phyloP scores from a whole-genome alignment of 2,113 vertebrate species.

The Phodopus roborovskii region DNA sequence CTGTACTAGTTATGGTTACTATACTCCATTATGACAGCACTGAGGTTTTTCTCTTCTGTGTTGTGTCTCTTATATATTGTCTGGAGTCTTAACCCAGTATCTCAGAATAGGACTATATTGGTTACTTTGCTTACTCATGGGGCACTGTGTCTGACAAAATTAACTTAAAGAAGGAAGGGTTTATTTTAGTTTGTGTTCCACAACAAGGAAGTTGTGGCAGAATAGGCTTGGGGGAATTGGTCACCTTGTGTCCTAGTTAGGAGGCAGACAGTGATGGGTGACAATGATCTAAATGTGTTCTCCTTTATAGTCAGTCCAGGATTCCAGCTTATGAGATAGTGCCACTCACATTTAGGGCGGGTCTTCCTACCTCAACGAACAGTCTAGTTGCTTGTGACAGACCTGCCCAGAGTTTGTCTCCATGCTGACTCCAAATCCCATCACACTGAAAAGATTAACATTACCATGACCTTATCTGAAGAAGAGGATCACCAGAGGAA shows the following conservation, averaged over 20 bases:
- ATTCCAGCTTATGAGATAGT: neutral
- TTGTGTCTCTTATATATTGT: neutral
- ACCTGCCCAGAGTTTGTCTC: neutral
- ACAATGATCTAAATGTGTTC: neutral
- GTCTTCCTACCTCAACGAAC: neutral
- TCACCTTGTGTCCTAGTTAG: neutral
- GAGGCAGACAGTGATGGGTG: neutral
- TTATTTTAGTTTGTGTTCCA: neutral
- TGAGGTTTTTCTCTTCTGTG: neutral
- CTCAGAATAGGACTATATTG: neutral
- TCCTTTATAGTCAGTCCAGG: neutral
- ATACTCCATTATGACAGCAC: neutral
- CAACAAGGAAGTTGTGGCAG: neutral
- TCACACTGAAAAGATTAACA: neutral
- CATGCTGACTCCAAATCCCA: neutral
- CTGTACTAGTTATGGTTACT: neutral
- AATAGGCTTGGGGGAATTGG: neutral
- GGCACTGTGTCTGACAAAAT: neutral
- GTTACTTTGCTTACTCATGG: neutral
- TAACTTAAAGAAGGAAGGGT: neutral
- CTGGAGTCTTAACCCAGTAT: neutral
- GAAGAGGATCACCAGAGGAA: neutral
- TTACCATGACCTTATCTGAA: neutral
- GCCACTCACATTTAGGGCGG: neutral
- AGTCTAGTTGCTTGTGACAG: neutral